phyloP scores from a whole-genome alignment of 23 tunicate genomes.

The Ascidia mentula region DNA sequence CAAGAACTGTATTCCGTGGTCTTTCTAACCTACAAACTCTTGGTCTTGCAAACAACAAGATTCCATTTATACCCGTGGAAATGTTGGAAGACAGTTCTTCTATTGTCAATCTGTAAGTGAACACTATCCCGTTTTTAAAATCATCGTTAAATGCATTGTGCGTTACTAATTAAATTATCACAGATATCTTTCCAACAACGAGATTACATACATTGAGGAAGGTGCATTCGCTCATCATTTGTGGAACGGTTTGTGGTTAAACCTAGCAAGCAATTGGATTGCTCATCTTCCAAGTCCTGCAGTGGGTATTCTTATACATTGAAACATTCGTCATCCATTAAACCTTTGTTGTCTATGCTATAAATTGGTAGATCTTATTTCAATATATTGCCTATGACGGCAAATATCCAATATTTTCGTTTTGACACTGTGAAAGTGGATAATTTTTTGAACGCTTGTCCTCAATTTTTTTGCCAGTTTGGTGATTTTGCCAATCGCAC shows the following conservation, averaged over 20 bases:
- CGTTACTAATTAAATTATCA: too few species aligned
- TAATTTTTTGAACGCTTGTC: too few species aligned
- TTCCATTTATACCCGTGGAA: slow-evolving; percentile 1
- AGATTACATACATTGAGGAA: slow-evolving; percentile 22
- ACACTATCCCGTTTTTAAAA: too few species aligned
- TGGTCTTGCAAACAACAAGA: slow-evolving; percentile 6
- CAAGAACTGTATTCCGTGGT: slow-evolving; percentile 1
- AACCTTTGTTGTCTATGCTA: too few species aligned
- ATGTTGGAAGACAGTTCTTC: slow-evolving; percentile 9
- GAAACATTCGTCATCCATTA: not conserved
- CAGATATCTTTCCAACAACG: slow-evolving; percentile 14
- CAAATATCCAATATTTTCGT: too few species aligned
- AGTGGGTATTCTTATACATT: not conserved
- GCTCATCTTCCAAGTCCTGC: not conserved
- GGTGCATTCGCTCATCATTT: slow-evolving; percentile 11
- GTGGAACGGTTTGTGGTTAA: not conserved
- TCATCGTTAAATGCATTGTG: too few species aligned
- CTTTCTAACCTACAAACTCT: not conserved
- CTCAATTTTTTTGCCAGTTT: slow-evolving; percentile 1
- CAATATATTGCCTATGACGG: too few species aligned
- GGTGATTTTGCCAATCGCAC: slow-evolving; percentile 5
- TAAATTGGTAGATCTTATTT: not conserved
- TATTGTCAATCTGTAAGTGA: slow-evolving; percentile 6
- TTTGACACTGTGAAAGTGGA: too few species aligned
- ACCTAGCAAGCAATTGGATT: slow-evolving; percentile 16